A percentile compares a stretch with the other conserved stretches of the same genome.
Evolutionary conservation across 2,113 vertebrate genomes (phyloP).

Genomic region (Zingel zingel): DNA sequence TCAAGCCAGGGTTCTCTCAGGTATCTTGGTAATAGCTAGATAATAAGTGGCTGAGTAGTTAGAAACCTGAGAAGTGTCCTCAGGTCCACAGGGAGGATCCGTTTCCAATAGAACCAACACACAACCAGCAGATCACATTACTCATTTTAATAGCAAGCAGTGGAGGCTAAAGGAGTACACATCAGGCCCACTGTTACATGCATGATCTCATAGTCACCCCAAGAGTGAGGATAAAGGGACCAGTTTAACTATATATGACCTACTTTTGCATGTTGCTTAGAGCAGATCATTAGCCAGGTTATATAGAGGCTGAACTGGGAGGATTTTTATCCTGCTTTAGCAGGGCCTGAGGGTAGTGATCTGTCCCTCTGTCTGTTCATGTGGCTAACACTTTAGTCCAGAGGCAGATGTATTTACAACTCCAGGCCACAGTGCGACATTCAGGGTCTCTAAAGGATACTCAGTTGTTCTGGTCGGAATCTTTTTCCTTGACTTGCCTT

Average conservation of each 20-base stretch:
- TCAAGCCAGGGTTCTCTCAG: not conserved
- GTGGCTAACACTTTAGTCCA: not conserved
- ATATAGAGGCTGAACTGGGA: not conserved
- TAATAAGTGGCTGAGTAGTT: constrained; percentile 2
- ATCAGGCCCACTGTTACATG: not conserved
- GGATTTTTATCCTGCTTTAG: not conserved
- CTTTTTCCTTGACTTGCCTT: not conserved
- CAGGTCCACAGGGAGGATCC: constrained; percentile 44
- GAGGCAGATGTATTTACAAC: not conserved
- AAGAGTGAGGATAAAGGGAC: not conserved
- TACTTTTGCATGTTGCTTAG: not conserved
- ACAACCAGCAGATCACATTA: constrained; percentile 29
- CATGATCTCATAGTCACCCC: not conserved
- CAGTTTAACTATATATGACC: not conserved
- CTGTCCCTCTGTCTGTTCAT: not conserved
- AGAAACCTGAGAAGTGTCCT: constrained; percentile 40
- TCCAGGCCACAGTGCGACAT: not conserved
- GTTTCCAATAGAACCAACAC: constrained; percentile 20
- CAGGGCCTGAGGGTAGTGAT: not conserved
- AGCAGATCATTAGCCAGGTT: not conserved
- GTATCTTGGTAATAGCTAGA: not conserved
- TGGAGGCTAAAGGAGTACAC: not conserved
- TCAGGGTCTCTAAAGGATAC: not conserved
- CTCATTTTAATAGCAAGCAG: constrained; percentile 14
- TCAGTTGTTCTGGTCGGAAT: not conserved